Percentiles rank a stretch among this genome's conserved stretches.
Evolutionary conservation across 2,888 invertebrate genomes (phyloP).

Genomic region (Chymomyza procnemis): DNA sequence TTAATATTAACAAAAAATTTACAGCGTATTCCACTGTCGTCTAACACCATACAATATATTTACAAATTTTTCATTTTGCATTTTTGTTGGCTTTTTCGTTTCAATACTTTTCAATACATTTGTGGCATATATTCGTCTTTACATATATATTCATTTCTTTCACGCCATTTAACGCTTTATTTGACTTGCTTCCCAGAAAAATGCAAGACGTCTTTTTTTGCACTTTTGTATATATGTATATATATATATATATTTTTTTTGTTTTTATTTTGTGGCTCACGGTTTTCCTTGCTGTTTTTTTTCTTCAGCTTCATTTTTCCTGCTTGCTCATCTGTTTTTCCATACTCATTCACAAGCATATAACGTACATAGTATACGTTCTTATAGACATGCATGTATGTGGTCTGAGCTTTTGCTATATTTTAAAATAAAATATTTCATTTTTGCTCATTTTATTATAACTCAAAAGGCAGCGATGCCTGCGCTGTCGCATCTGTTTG

Average conservation of each 20-base stretch:
- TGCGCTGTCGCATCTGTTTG: slow-evolving; percentile 50
- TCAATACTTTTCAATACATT: not conserved
- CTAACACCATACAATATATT: too few relatives aligned
- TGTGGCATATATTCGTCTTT: too few relatives aligned
- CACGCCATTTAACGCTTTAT: slow-evolving; percentile 39
- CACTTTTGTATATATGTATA: not conserved
- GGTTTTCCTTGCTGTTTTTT: not conserved
- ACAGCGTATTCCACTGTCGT: too few relatives aligned
- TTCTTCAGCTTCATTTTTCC: not conserved
- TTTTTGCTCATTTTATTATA: slow-evolving; percentile 36
- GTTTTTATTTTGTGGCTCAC: not conserved
- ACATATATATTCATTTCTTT: slow-evolving; percentile 33
- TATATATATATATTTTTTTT: too few relatives aligned
- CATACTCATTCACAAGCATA: slow-evolving; percentile 18
- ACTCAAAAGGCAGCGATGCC: not conserved
- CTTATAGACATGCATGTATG: slow-evolving; percentile 19
- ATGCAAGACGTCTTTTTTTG: slow-evolving; percentile 32
- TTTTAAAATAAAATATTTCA: slow-evolving; percentile 49
- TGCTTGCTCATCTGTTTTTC: slow-evolving; percentile 29
- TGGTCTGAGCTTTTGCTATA: not conserved
- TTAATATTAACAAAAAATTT: too few relatives aligned
- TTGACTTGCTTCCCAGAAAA: slow-evolving; percentile 34
- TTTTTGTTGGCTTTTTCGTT: slow-evolving; percentile 1
- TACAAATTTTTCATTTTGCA: not conserved
- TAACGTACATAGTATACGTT: not conserved